Conservation (phyloP, 2,888 invertebrate genomes). For the Ophion costatus region DNA sequence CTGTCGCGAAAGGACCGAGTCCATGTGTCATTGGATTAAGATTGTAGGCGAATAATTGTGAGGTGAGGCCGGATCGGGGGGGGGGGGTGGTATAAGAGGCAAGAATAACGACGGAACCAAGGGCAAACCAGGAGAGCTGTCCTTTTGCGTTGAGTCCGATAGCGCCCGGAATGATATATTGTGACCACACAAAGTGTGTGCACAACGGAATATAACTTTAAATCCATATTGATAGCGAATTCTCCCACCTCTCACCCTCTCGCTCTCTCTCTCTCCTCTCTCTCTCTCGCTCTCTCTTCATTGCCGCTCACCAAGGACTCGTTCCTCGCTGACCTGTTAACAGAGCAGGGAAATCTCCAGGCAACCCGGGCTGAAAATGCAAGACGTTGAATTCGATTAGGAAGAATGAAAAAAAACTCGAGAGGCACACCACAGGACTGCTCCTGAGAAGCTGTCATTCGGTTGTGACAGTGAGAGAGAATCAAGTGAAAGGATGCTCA, state of each 20-base stretch:
- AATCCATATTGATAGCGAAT: constrained; percentile 80
- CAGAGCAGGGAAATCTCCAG: background rate
- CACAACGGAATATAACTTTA: constrained; percentile 75
- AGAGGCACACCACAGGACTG: constrained; percentile 12
- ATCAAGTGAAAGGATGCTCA: background rate
- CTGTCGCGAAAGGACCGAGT: constrained; percentile 47
- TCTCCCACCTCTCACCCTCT: constrained; percentile 33
- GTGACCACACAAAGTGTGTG: constrained; percentile 80
- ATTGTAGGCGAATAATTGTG: constrained; percentile 79
- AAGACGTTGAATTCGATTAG: background rate
- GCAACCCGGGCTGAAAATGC: background rate
- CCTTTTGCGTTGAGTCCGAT: constrained; percentile 51
- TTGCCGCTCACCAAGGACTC: constrained; percentile 32
- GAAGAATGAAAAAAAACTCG: background rate
- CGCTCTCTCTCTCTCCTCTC: constrained; percentile 22
- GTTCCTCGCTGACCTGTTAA: constrained; percentile 37
- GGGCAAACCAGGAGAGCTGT: constrained; percentile 65
- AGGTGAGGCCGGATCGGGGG: constrained; percentile 9
- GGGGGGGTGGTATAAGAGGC: constrained; percentile 7
- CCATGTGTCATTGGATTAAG: constrained; percentile 79
- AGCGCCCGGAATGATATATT: constrained; percentile 76
- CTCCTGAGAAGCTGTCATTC: background rate
- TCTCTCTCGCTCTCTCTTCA: constrained; percentile 16
- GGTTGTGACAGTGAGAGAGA: background rate
- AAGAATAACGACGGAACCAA: constrained; percentile 57